phyloP scores from a whole-genome alignment of 1,140 invertebrate species.

The Drosophila tsacasi region DNA sequence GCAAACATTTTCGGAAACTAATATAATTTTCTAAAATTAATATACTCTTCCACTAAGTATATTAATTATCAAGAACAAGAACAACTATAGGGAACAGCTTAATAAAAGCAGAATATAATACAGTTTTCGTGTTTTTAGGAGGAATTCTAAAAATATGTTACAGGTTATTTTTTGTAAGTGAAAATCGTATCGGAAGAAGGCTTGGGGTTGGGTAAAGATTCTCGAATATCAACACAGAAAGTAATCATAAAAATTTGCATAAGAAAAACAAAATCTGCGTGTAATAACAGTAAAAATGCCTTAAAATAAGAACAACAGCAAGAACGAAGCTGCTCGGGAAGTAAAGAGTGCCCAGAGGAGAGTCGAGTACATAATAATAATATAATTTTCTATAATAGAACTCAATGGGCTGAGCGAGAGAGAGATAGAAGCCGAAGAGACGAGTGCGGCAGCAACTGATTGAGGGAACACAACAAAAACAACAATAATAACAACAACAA shows the following conservation, averaged over 20 bases:
- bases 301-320: slow-evolving; percentile 58
- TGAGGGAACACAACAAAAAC: slow-evolving; percentile 54
- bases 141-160: slow-evolving; percentile 30
- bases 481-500: slow-evolving; percentile 61
- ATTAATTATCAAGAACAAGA: neutral
- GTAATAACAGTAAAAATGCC: slow-evolving; percentile 72
- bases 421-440: slow-evolving; percentile 18
- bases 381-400: slow-evolving; percentile 83
- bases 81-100: slow-evolving; percentile 3
- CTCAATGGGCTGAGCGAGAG: slow-evolving; percentile 46
- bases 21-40: neutral
- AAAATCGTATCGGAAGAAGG: slow-evolving; percentile 9
- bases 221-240: slow-evolving; percentile 15
- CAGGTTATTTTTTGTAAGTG: slow-evolving; percentile 5
- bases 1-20: neutral
- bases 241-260: slow-evolving; percentile 56
- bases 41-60: neutral
- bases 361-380: slow-evolving; percentile 79
- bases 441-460: slow-evolving; percentile 40
- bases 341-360: slow-evolving; percentile 26
- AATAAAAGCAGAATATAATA: slow-evolving; percentile 15
- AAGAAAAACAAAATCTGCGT: slow-evolving; percentile 54
- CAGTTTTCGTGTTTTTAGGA: slow-evolving; percentile 23
- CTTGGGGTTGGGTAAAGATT: slow-evolving; percentile 1
- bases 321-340: slow-evolving; percentile 12